Evolutionary conservation across 2,888 invertebrate genomes (phyloP), one percentile per base, ranked within the genome.

Genomic region (Cantharis lateralis): DNA sequence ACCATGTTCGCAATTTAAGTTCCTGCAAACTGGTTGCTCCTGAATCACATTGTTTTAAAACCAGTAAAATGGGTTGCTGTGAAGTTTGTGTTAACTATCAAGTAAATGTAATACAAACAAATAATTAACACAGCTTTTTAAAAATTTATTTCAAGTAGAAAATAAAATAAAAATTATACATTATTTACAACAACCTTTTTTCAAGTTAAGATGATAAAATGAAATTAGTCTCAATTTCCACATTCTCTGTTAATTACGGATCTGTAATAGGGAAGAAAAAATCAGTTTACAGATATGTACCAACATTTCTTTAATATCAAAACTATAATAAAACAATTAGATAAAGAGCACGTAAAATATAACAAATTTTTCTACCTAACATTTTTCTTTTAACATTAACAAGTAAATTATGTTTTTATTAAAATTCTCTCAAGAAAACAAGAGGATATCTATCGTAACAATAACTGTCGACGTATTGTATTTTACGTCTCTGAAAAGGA

Each of bases 401-500:
- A 16, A 69, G 32, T 32, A 16, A 70, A 70, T 48, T 48, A n/a
- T 48, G 68, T 26, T 68, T 10, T 66, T 71, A 64, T 78, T 79
- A 82, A 76, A 79, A 82, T 77, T 82, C 82, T 74, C 81, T 79
- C 69, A 81, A 71, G 63, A 79, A 70, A 20, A 80, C 70, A 16
- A 74, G 63, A 64, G 75, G 74, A 70, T 74, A 71, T 62, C 77
- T 79, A 66, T 79, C 78, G 28, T 80, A 81, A 32, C 76, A 62
- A 20, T 76, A 80, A 77, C 71, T 74, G 63, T 80, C 77, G 62
- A 78, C 71, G 68, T 72, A 32, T 18, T 79, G 72, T 61, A 62
- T 24, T 64, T 74, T 62, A 68, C 61, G 74, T 26, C 71, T 77
- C 32, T 74, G 76, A 72, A 74, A 79, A 70, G 78, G 74, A 70